A percentile compares a stretch with the other conserved stretches of the same genome.
Evolutionary conservation across 2,113 vertebrate species (phyloP).

Genomic region (Turnix velox): DNA sequence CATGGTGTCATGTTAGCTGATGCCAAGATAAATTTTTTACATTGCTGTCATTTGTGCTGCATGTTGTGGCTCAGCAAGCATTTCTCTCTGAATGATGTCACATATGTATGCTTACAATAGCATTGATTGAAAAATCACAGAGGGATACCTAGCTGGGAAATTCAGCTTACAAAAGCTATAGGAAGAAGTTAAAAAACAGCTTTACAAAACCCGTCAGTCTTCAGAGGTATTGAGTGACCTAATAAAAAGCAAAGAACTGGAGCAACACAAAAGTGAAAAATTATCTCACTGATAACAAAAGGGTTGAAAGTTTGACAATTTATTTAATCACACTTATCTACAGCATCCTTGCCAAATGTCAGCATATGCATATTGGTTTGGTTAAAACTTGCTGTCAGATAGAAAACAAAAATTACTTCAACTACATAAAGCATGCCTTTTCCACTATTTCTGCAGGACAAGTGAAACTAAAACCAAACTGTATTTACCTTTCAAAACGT

Average conservation of each 20-base stretch:
- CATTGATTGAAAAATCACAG: background rate
- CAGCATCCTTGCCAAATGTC: background rate
- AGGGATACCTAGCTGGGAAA: background rate
- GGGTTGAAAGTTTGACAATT: background rate
- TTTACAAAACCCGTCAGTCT: background rate
- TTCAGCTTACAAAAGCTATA: background rate
- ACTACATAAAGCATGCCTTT: background rate
- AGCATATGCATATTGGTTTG: background rate
- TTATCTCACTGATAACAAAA: background rate
- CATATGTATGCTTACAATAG: background rate
- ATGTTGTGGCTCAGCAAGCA: background rate
- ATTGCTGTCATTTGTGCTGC: background rate
- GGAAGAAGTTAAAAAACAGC: background rate
- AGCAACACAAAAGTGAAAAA: background rate
- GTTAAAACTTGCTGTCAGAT: background rate
- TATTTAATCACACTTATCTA: background rate
- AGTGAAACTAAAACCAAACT: background rate
- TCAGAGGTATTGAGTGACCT: background rate
- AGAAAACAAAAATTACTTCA: background rate
- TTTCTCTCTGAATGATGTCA: background rate
- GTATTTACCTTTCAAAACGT: background rate
- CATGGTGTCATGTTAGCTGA: background rate
- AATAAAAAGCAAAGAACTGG: background rate
- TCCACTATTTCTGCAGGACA: background rate
- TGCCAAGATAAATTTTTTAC: background rate